Conservation (phyloP, 1,140 invertebrate genomes). For the Bombus superbus region DNA sequence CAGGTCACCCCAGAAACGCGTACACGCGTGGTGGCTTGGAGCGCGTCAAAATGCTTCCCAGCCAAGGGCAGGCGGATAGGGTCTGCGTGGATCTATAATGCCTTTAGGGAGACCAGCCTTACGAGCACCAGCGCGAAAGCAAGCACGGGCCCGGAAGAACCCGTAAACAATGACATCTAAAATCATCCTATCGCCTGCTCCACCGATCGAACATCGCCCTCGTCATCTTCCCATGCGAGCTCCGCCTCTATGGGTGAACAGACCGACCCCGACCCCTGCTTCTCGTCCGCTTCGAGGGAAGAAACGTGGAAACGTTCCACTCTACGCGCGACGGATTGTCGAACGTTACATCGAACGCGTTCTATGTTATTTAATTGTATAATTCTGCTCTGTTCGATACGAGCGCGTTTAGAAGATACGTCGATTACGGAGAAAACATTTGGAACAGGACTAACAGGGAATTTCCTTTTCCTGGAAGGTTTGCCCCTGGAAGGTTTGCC, state of each 20-base stretch:
- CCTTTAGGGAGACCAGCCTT: constrained; percentile 7
- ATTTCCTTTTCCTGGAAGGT: too few species aligned
- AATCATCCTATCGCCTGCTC: constrained; percentile 46
- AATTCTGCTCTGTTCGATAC: too few species aligned
- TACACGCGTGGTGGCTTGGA: constrained; percentile 29
- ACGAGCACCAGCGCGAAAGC: constrained; percentile 17
- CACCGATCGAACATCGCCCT: constrained; percentile 26
- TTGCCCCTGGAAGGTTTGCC: too few species aligned
- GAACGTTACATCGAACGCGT: too few species aligned
- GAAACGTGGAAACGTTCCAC: neutral
- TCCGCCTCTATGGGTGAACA: too few species aligned
- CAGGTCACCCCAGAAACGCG: neutral
- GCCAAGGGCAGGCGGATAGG: neutral
- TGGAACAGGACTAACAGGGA: too few species aligned
- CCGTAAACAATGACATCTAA: constrained; percentile 73
- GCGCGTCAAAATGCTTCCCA: constrained; percentile 34
- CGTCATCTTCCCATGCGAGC: neutral
- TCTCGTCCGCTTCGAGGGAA: neutral
- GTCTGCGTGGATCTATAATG: constrained; percentile 11
- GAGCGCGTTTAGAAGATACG: too few species aligned
- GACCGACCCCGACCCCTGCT: too few species aligned
- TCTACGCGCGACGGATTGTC: too few species aligned
- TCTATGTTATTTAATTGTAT: too few species aligned
- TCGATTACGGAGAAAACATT: too few species aligned
- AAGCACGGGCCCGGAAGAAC: constrained; percentile 61